Evolutionary conservation across 2,888 invertebrate genomes (phyloP), one percentile per base, ranked within the genome.

Genomic region (Cheilosia soror): DNA sequence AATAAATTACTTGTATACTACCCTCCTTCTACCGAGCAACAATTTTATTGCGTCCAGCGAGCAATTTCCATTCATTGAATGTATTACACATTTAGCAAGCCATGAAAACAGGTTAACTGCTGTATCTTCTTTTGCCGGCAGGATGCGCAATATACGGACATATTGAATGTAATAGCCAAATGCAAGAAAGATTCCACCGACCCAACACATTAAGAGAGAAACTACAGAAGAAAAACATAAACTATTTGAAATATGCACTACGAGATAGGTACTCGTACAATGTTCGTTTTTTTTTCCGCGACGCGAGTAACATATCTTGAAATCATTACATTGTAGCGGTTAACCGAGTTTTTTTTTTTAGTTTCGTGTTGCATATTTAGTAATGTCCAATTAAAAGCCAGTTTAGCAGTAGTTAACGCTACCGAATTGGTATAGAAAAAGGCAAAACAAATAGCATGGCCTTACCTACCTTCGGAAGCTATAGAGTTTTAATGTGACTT

Each of bases 371-470:
- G 49, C 60, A 62, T 69, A 78, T 62, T 51, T 63, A 47, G 69
- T 78, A 60, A 78, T 62, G 69, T 77, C 37, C 62, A 69, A 78
- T 78, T 78, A 69, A 78, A 78, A 62, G 69, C 69, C 69, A 71
- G 69, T 78, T 78, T 69, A 60, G 40, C 20, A 13, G 40, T 31
- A 13, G 47, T 73, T 62, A 37, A 29, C 42, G 31, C 57, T 57
- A 44, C 53, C 44, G 55, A 73, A 63, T 71, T 62, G 37, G 75
- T 27, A 33, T 20, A 51, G 20, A 53, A 72, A 51, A 42, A 37
- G n/a, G 37, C 27, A 37, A 33, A 49, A 25, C 6, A 25, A 25
- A 25, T 6, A 49, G 15, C 29, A 51, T 20, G 25, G 15, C 13
- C 6, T 11, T 49, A 29, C 7, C 49, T 49, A 29, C 7, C 49